Evolutionary conservation across 2,113 vertebrate genomes (phyloP), one percentile per base, ranked within the genome.

Genomic region (Polyodon spathula): DNA sequence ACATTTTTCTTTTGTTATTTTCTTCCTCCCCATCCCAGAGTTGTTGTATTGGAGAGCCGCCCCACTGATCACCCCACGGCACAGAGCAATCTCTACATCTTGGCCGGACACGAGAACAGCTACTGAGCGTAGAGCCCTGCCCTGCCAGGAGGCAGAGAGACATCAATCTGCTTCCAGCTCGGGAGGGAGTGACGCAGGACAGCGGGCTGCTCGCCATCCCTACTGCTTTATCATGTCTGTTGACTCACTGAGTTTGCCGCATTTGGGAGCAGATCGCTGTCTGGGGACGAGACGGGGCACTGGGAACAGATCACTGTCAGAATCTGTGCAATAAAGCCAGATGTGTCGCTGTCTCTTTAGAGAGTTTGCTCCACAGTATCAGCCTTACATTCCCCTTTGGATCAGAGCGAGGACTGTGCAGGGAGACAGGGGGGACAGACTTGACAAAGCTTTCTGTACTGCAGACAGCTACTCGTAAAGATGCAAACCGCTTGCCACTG

Each of bases 31-130:
- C 16, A 6, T 70, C 76, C 8, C 84, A 99, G 96, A 70, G 96
- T 99, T 75, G 96, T 99, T 5, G 96, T 99, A 68, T 67, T 99
- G 73, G 93, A 99, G 76, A 99, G 96, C 69, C 81, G 95, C 38
- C 95, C 96, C 10, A 98, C 96, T 0, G 93, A 93, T 57, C 90
- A 97, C 73, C 94, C 91, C 2, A 91, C 90, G 0, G 93, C 95
- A 63, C 84, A 92, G 80, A 99, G 95, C 84, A 99, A 99, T 76
- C 94, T 99, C 65, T 99, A 97, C 89, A 99, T 97, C 74, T 76
- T 99, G 80, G 96, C 96, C 8, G 96, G 96, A 55, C 96, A 99
- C 0, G 96, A 99, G 59, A 99, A 99, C 74, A 99, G 96, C 81
- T 99, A 98, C 89, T 99, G 84, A 90, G 70, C 78, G 67, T 63